Base-by-base conservation (phyloP, 2,888 invertebrate species). In the Eledona agricola region DNA sequence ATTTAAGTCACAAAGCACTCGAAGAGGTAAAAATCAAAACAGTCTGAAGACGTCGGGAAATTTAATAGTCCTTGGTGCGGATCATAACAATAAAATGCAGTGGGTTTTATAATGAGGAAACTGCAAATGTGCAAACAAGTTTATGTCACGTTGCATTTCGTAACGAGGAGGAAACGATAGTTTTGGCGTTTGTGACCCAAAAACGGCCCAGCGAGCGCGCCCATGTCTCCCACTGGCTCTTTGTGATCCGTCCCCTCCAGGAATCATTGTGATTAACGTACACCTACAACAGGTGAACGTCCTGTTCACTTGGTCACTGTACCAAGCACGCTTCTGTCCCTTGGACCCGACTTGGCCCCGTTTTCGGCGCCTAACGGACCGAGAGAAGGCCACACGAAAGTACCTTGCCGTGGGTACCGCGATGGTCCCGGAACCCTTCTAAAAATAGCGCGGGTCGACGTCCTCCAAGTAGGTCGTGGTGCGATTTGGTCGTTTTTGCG, bases 231-330 rank as follows among this genome's bases (percentile, higher is more conserved):
- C 29, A 6, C 3, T 9, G 7, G 7, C 25, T 9, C 6, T 25
- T n/a, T n/a, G 23, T n/a, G 38, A 11, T 20, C 4, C 4, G 7
- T n/a, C 43, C 51, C 35, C 29, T 49, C 49, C 53, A 53, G 53
- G 53, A 53, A 53, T 25, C 43, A 12, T 23, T 20, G 17, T 12
- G 22, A 52, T 45, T 45, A 34, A 35, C 37, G 52, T 55, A 59
- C 64, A 61, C 60, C 62, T 55, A 60, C 59, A 40, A 60, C 60
- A 62, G 65, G 65, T 65, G 61, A 65, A 64, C 54, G 64, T 55
- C 64, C 65, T 62, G 62, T 58, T 62, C 59, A 65, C 64, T 65
- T 65, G 65, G 65, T 65, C 65, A 65, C 64, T 65, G 63, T 65
- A 65, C 63, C 61, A 63, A n/a, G 46, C 57, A 32, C 9, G 17